Evolutionary conservation across 1,140 invertebrate species (phyloP).

Genomic region (Holotrichia oblita): DNA sequence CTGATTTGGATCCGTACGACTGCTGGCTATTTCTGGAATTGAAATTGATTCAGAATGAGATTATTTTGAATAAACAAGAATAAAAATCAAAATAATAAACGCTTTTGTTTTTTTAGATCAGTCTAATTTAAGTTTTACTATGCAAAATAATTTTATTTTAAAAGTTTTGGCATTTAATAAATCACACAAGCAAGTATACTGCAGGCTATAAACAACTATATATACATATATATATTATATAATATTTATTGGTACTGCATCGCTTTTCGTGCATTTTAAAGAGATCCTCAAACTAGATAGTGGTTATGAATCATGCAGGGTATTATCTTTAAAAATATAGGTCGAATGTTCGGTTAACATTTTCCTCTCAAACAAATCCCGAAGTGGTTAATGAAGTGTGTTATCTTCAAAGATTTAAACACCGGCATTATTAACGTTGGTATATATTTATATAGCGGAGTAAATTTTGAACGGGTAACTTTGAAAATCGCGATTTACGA

Average conservation of each 20-base stretch:
- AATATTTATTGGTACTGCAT: slow-evolving; percentile 10
- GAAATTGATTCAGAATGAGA: too few species aligned
- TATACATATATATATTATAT: too few species aligned
- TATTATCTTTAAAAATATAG: slow-evolving; percentile 22
- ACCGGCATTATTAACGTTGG: slow-evolving; percentile 12
- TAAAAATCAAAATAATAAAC: too few species aligned
- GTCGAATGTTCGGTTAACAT: background rate
- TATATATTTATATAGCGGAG: slow-evolving; percentile 3
- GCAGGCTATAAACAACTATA: too few species aligned
- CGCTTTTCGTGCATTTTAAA: background rate
- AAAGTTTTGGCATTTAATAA: too few species aligned
- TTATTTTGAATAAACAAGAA: too few species aligned
- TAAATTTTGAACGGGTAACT: slow-evolving; percentile 17
- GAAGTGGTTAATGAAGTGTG: slow-evolving; percentile 25
- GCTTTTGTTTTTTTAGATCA: too few species aligned
- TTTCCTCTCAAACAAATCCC: slow-evolving; percentile 18
- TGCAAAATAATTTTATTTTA: too few species aligned
- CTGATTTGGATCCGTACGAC: too few species aligned
- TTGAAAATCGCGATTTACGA: background rate
- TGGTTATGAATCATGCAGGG: background rate
- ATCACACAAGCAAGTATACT: too few species aligned
- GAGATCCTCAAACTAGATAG: background rate
- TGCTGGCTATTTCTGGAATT: too few species aligned
- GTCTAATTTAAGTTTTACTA: too few species aligned
- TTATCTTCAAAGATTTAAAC: slow-evolving; percentile 35